Base-by-base conservation (phyloP, 2,113 vertebrate genomes). In the Engraulis encrasicolus region DNA sequence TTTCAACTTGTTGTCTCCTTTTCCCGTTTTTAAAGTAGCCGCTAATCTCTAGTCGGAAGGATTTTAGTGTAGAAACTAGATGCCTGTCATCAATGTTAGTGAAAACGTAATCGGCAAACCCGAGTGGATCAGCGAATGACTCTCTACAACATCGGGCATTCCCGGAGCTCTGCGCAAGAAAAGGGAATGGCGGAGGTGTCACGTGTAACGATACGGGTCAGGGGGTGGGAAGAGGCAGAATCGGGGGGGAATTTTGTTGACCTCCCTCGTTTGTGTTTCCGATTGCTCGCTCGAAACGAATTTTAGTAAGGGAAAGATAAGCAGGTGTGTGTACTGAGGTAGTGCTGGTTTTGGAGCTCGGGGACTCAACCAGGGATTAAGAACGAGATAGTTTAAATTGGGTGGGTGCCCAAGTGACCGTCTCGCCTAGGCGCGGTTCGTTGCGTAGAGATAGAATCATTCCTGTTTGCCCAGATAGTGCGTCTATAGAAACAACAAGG, bases 111-210 rank as follows among this genome's bases (percentile, higher is more conserved):
- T n/a, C 88, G 87, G 89, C 87, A 93, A 92, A n/a, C n/a, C n/a
- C 85, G 90, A 90, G 92, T 90, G 50, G 92, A 87, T 83, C 89
- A 83, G 58, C 38, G 66, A 38, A 84, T n/a, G 77, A 89, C 91
- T 92, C n/a, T 87, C 90, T 89, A 92, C 94, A 94, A 95, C 95
- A 95, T 95, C 95, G 94, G 95, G 95, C 94, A 93, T 91, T 82
- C 86, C 79, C 86, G 58, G 88, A 92, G 94, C 94, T 31, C 92
- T 92, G 93, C 94, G 94, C 94, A 95, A n/a, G n/a, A 92, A 93
- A 92, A 91, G 93, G 94, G 94, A 95, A 95, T 95, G 95, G 95
- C 95, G 95, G 95, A 95, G 95, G 95, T 95, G 92, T n/a, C n/a
- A n/a, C 95, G 95, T 94, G 88, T n/a, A 91, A 90, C 91, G 90